phyloP scores from a whole-genome alignment of 2,888 invertebrate species.

The Blera fallax region DNA sequence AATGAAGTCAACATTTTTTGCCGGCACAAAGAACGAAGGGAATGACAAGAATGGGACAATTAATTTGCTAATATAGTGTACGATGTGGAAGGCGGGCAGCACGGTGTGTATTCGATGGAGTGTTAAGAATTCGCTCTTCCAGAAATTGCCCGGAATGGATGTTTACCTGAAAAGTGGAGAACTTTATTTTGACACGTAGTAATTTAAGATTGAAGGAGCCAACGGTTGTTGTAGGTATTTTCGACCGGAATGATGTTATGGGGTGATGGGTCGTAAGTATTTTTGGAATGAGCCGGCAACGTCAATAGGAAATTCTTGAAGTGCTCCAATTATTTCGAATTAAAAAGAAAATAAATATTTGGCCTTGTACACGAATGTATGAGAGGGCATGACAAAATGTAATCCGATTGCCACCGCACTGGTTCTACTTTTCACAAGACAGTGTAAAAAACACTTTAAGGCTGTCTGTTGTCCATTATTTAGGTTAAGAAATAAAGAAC shows the following conservation, averaged over 20 bases:
- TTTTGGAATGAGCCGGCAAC: neutral
- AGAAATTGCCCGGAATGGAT: neutral
- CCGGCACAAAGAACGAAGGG: slow-evolving; percentile 30
- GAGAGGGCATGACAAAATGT: too few relatives aligned
- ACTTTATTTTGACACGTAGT: neutral
- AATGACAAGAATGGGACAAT: slow-evolving; percentile 56
- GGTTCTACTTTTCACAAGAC: too few relatives aligned
- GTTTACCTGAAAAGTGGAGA: neutral
- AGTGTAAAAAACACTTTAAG: too few relatives aligned
- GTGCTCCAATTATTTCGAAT: too few relatives aligned
- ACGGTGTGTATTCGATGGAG: neutral
- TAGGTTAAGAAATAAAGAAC: too few relatives aligned
- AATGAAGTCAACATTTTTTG: slow-evolving; percentile 62
- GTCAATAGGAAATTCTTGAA: neutral
- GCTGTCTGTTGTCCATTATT: too few relatives aligned
- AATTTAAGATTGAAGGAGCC: neutral
- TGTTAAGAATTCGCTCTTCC: slow-evolving; percentile 15
- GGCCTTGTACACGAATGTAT: too few relatives aligned
- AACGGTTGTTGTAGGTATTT: neutral
- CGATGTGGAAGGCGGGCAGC: neutral
- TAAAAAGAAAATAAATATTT: too few relatives aligned
- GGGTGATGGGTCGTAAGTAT: neutral
- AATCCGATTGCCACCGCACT: too few relatives aligned
- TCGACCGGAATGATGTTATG: neutral
- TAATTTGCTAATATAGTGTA: slow-evolving; percentile 31